phyloP scores from a whole-genome alignment of 2,797 vertebrate species.

The Aythya fuligula region DNA sequence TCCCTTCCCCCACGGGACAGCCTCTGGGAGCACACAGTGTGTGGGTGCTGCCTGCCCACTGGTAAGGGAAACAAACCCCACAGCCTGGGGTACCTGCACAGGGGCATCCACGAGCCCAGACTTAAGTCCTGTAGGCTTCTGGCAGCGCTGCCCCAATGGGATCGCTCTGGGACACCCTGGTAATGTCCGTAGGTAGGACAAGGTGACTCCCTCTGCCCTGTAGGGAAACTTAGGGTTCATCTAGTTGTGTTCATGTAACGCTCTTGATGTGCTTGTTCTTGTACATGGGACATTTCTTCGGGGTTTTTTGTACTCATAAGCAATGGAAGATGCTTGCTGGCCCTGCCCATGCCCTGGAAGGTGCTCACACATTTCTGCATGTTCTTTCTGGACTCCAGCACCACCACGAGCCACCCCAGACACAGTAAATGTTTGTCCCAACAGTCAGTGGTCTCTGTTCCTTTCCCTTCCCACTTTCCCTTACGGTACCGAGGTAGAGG shows the following conservation, averaged over 20 bases:
- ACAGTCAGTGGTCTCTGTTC: neutral
- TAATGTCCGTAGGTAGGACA: neutral
- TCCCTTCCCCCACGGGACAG: neutral
- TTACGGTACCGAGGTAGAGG: neutral
- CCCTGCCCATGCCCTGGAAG: neutral
- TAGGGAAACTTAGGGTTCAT: neutral
- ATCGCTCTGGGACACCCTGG: neutral
- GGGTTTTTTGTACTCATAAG: neutral
- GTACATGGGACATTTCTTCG: neutral
- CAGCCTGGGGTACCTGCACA: neutral
- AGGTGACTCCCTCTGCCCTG: neutral
- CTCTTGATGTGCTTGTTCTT: neutral
- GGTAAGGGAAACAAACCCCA: no score
- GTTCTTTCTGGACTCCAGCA: neutral
- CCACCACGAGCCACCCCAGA: neutral
- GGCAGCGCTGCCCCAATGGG: neutral
- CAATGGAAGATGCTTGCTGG: neutral
- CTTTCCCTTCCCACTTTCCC: neutral
- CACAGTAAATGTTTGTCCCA: neutral
- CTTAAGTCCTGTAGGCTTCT: neutral
- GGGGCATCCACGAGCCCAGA: neutral
- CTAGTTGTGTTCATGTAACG: accelerated
- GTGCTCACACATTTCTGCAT: neutral
- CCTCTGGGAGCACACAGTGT: neutral
- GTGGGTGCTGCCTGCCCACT: no score